These are phyloP conservation scores for Pomatostomus ruficeps DNA, from an alignment of 2,113 vertebrate genomes.

Conservation along the genomic window DNA sequence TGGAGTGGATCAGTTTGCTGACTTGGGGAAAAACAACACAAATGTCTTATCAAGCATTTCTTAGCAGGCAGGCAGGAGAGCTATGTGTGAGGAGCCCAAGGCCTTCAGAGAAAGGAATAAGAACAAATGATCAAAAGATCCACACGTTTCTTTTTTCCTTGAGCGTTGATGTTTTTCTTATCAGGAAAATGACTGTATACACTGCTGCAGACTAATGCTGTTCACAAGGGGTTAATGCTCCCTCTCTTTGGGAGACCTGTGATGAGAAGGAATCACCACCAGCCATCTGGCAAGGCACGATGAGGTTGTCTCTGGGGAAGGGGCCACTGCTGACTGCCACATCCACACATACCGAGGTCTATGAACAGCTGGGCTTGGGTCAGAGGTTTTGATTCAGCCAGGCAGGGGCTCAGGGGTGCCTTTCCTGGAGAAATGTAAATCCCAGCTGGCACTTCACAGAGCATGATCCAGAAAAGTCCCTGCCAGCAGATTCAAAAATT, in stretches of 20 bases:
- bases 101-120: background rate
- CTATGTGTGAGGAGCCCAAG: background rate
- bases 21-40: background rate
- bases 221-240: background rate
- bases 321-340: fast-evolving
- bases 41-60: background rate
- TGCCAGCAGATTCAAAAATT: fast-evolving
- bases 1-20: background rate
- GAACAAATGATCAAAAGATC: background rate
- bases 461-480: background rate
- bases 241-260: background rate
- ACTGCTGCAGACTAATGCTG: background rate
- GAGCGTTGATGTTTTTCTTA: background rate
- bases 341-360: fast-evolving
- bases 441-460: background rate
- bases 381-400: background rate
- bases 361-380: background rate
- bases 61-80: background rate
- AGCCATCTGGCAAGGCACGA: background rate
- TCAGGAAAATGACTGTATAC: background rate
- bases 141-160: background rate
- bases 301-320: background rate
- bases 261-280: background rate
- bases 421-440: background rate
- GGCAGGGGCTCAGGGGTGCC: background rate